These are phyloP conservation scores for Euura saliciscinereae DNA, from an alignment of 1,140 invertebrate genomes.

Conservation along the genomic window DNA sequence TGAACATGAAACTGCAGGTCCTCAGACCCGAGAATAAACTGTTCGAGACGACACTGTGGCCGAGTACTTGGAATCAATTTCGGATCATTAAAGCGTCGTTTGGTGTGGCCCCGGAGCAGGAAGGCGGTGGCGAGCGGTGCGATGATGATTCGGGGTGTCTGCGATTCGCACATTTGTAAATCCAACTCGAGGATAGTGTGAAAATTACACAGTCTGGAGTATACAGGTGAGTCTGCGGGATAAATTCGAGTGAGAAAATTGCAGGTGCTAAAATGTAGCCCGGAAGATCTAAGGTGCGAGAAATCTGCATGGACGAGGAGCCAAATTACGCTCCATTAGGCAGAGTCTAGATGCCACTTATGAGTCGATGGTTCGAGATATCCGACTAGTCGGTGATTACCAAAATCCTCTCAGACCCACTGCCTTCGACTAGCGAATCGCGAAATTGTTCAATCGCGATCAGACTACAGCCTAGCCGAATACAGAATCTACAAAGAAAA, in stretches of 20 bases:
- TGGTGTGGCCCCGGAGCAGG: neutral
- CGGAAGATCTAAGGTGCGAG: slow-evolving; percentile 4
- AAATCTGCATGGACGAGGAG: slow-evolving; percentile 28
- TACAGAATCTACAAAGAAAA: neutral
- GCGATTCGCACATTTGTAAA: slow-evolving; percentile 54
- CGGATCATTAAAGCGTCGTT: neutral
- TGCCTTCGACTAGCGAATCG: neutral
- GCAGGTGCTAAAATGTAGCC: slow-evolving; percentile 33
- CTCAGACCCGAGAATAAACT: neutral
- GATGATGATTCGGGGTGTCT: slow-evolving; percentile 25
- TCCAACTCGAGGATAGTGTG: slow-evolving; percentile 52
- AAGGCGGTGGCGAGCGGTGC: slow-evolving; percentile 7
- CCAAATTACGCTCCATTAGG: slow-evolving; percentile 46
- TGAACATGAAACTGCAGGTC: too few relatives aligned
- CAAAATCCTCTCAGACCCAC: neutral
- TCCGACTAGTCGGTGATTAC: slow-evolving; percentile 22
- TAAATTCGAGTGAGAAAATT: slow-evolving; percentile 40
- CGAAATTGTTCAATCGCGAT: too few relatives aligned
- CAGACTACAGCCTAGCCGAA: neutral
- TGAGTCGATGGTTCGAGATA: slow-evolving; percentile 39
- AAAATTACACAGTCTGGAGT: slow-evolving; percentile 48
- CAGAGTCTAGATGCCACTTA: slow-evolving; percentile 42
- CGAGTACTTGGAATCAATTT: neutral
- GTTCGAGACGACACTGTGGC: neutral
- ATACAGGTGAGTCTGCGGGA: slow-evolving; percentile 10